These are phyloP conservation scores for Drosophila pallidifrons DNA, from an alignment of 1,140 invertebrate genomes.

Conservation along the genomic window DNA sequence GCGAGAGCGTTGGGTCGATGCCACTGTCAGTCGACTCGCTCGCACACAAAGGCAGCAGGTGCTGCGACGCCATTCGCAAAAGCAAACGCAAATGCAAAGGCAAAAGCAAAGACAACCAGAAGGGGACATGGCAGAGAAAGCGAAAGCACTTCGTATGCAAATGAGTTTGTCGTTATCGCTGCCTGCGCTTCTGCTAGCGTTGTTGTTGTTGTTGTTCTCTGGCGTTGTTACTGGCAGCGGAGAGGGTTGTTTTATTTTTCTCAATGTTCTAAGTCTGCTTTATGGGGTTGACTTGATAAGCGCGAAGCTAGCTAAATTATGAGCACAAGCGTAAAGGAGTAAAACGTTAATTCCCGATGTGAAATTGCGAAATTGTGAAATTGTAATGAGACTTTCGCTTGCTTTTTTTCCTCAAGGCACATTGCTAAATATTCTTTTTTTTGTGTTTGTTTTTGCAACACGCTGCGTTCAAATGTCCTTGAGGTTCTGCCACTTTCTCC, in stretches of 20 bases:
- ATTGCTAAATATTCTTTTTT: constrained; percentile 10
- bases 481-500: constrained; percentile 37
- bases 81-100: constrained; percentile 39
- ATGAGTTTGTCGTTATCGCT: constrained; percentile 81
- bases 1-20: neutral
- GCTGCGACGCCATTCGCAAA: constrained; percentile 69
- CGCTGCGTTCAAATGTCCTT: constrained; percentile 51
- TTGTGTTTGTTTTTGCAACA: constrained; percentile 13
- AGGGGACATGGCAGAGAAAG: constrained; percentile 58
- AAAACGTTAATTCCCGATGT: constrained; percentile 18
- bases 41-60: constrained; percentile 56
- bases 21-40: constrained; percentile 41
- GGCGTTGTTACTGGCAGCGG: constrained; percentile 28
- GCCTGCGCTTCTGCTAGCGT: constrained; percentile 40
- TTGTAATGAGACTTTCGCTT: constrained; percentile 62
- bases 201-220: constrained; percentile 24
- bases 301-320: constrained; percentile 61
- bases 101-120: neutral
- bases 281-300: constrained; percentile 55
- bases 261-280: constrained; percentile 7
- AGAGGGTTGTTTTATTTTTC: constrained; percentile 69
- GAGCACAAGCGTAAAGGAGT: constrained; percentile 57
- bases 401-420: constrained; percentile 11
- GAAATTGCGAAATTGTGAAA: constrained; percentile 42
- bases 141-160: constrained; percentile 84